Base-by-base conservation (phyloP, 2,797 vertebrate species). In the Phalanger gymnotis region DNA sequence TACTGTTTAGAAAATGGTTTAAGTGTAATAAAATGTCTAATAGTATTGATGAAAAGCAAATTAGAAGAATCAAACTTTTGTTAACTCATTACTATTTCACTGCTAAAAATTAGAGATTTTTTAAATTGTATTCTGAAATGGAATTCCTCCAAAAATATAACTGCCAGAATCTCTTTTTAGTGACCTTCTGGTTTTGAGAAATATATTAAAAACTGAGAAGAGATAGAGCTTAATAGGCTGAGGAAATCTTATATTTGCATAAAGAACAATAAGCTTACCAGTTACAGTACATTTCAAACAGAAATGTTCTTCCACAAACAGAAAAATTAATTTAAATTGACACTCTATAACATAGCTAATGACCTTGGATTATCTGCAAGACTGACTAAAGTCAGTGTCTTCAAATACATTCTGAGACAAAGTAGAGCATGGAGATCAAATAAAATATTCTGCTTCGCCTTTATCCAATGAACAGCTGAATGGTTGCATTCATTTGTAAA, bases 371-470 rank as follows among this genome's bases (percentile, higher is more conserved):
- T 47, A 87, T 87, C 9, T 27, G 7, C 40, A 81, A 94, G 56
- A 54, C 51, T 58, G 40, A 5, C 54, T 34, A 92, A 93, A 66
- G 81, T 51, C 31, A 92, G 51, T 53, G 93, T 3, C 4, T 61
- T 52, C 27, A 55, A 40, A 58, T 61, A 87, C 0, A 61, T 1
- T 51, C 10, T 93, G 54, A 56, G 81, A 61, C 53, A 87, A 94
- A 52, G n/a, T 58, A 58, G 12, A 92, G 52, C 4, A 92, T 1
- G 16, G n/a, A 90, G 27, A 54, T n/a, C 25, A 28, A 27, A 87
- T 22, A 96, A 93, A 95, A 90, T 52, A 93, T 10, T 89, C 87
- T 40, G 47, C 91, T 66, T 94, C n/a, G 54, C 90, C 12, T 54
- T 93, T 90, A 54, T 94, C 19, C 9, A 12, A 87, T 22, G 27